Percentiles rank a stretch among this genome's conserved stretches.
Conservation (phyloP, 1,140 invertebrate species). For the Drosophila rufa region DNA sequence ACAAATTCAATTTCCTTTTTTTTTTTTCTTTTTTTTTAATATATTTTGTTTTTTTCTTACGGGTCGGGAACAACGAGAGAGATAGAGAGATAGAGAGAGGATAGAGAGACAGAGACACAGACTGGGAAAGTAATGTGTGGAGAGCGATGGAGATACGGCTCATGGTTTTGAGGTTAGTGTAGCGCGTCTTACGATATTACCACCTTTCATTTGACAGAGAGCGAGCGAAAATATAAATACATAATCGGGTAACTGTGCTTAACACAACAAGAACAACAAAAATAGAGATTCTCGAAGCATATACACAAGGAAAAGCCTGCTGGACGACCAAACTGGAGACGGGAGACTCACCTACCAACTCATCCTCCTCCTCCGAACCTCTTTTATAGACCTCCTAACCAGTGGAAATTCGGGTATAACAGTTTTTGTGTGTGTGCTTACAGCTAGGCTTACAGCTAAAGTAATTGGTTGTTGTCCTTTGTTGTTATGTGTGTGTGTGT, state of each 20-base stretch:
- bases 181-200: conserved; percentile 82
- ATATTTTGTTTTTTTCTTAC: conserved; percentile 26
- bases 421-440: conserved; percentile 34
- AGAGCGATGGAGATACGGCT: conserved; percentile 53
- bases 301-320: conserved; percentile 72
- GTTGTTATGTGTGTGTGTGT: conserved; percentile 22
- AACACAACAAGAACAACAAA: conserved; percentile 82
- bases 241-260: conserved; percentile 60
- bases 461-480: conserved; percentile 21
- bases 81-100: conserved; percentile 20
- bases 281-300: conserved; percentile 84
- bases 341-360: conserved; percentile 43
- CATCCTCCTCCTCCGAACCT: conserved; percentile 33
- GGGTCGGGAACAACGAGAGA: conserved; percentile 23
- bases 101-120: conserved; percentile 24
- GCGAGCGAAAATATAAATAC: conserved; percentile 34
- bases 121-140: conserved; percentile 34
- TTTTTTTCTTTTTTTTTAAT: conserved; percentile 35
- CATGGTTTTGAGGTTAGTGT: conserved; percentile 71
- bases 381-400: conserved; percentile 30
- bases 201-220: conserved; percentile 61
- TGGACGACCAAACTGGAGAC: conserved; percentile 47
- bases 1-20: conserved; percentile 38
- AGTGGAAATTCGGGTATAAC: conserved; percentile 21
- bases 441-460: conserved; percentile 41